A percentile compares a stretch with the other conserved stretches of the same genome.
These are phyloP conservation scores for Pandion haliaetus DNA, from an alignment of 2,113 vertebrate genomes.

Conservation along the genomic window DNA sequence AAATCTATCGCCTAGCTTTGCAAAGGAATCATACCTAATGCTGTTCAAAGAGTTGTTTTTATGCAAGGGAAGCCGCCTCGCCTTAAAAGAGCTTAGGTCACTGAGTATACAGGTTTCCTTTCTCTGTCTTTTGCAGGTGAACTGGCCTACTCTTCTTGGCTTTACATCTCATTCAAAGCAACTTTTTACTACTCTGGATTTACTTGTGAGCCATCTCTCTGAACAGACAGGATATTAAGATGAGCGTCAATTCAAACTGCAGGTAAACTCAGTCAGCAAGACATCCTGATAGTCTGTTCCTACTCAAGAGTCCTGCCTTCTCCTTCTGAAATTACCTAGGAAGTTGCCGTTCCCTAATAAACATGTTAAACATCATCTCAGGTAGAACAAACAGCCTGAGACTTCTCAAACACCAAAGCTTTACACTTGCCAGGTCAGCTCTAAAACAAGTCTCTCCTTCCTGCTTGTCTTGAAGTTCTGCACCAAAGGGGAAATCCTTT, in stretches of 20 bases:
- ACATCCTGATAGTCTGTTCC: not conserved
- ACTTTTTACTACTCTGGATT: not conserved
- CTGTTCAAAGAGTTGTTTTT: not conserved
- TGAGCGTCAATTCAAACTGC: not conserved
- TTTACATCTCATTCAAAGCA: not conserved
- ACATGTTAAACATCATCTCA: not conserved
- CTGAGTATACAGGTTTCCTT: not conserved
- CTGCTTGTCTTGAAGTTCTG: slow-evolving; percentile 60
- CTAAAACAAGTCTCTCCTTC: slow-evolving; percentile 50
- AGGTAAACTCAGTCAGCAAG: not conserved
- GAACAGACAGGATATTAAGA: not conserved
- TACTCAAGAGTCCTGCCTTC: not conserved
- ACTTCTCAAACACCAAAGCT: slow-evolving; percentile 36
- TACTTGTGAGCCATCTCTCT: not conserved
- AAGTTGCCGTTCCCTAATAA: slow-evolving; percentile 21
- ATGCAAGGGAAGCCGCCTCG: not conserved
- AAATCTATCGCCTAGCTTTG: not conserved
- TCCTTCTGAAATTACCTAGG: not conserved
- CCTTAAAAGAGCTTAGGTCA: not conserved
- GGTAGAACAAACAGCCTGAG: slow-evolving; percentile 27
- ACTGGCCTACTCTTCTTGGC: not conserved
- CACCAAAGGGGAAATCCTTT: slow-evolving; percentile 60
- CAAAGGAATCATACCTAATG: not conserved
- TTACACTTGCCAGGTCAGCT: slow-evolving; percentile 46
- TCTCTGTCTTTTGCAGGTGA: not conserved